Evolutionary conservation across 2,888 invertebrate species (phyloP).

Genomic region (Tinea pellionella): DNA sequence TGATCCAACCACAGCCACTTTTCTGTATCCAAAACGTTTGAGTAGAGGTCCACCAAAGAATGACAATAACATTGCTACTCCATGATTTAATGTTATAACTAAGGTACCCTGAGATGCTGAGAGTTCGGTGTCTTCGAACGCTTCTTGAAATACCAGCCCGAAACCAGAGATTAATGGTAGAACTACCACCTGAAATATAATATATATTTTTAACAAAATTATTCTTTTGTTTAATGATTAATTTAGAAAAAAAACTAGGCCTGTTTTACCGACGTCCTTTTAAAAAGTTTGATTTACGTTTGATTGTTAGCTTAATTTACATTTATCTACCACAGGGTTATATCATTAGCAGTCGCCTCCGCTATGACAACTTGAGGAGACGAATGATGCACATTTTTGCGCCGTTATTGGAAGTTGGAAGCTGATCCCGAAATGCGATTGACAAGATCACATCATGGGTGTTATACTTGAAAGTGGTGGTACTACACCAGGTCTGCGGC

Average conservation of each 20-base stretch:
- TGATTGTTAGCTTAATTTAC: no score
- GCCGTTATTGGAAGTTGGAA: no score
- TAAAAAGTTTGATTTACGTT: no score
- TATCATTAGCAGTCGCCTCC: no score
- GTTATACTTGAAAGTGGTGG: no score
- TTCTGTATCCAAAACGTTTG: constrained; percentile 72
- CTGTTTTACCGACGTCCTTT: no score
- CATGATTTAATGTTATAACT: constrained; percentile 74
- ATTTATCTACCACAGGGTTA: no score
- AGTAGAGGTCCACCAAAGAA: constrained; percentile 74
- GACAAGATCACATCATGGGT: no score
- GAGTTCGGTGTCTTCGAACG: constrained; percentile 66
- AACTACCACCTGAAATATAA: constrained; percentile 51
- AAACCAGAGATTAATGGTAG: constrained; percentile 74
- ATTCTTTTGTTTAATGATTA: constrained; percentile 4
- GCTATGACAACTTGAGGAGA: no score
- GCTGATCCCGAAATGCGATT: no score
- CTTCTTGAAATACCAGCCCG: constrained; percentile 75
- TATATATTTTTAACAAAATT: neutral
- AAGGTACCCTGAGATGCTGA: constrained; percentile 72
- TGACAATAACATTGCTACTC: constrained; percentile 75
- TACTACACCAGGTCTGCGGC: no score
- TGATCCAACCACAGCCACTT: constrained; percentile 70
- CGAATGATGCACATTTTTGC: no score
- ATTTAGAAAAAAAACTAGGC: neutral